Conservation (phyloP, 2,888 invertebrate species). For the Tortricodes alternella region DNA sequence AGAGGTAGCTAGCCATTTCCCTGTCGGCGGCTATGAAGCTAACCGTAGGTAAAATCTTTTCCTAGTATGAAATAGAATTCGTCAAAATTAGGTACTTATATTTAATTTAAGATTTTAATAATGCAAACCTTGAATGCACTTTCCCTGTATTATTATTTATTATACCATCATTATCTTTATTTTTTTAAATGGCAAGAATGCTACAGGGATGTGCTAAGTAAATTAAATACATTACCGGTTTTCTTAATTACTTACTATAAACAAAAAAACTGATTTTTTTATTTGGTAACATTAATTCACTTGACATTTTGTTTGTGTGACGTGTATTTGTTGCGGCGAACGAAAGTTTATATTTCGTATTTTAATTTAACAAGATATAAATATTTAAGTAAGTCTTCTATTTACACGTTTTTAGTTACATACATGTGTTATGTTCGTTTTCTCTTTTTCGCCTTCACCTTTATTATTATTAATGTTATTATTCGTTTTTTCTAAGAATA, state of each 20-base stretch:
- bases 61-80: no score
- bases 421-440: no score
- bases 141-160: background rate
- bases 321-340: conserved; percentile 25
- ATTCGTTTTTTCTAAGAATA: no score
- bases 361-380: background rate
- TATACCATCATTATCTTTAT: background rate
- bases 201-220: background rate
- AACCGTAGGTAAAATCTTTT: no score
- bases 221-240: conserved; percentile 1
- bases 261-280: background rate
- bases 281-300: background rate
- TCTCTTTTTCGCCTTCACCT: no score
- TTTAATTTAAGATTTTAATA: no score
- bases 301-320: conserved; percentile 26
- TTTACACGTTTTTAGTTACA: no score
- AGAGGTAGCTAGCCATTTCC: no score
- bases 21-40: no score
- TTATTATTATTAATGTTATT: background rate
- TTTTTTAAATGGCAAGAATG: conserved; percentile 3
- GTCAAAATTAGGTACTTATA: no score
- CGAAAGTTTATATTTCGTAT: background rate
- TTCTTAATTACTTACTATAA: background rate
- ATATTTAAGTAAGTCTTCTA: conserved; percentile 8
- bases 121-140: background rate